Percentiles rank a stretch among this genome's conserved stretches.
Conservation (phyloP, 2,888 invertebrate species). For the Lepidocyrtoides sp. region DNA sequence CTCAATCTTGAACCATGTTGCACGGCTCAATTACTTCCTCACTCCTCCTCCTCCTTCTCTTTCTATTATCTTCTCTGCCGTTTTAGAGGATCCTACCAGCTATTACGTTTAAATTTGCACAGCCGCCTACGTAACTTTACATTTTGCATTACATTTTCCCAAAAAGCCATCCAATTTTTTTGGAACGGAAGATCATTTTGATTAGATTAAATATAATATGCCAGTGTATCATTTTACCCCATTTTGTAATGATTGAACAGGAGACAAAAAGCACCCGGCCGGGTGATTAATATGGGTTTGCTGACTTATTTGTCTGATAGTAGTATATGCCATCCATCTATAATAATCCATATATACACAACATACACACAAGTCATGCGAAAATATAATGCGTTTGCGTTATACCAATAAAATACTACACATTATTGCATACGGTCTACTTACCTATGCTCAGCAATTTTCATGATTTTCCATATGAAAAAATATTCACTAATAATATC, state of each 20-base stretch:
- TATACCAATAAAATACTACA: conserved; percentile 1
- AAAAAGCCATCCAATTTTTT: too few relatives aligned
- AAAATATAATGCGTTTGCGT: not conserved
- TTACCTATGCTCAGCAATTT: not conserved
- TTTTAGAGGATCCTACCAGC: not conserved
- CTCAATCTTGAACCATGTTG: conserved; percentile 42
- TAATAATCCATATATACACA: not conserved
- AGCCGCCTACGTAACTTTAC: not conserved
- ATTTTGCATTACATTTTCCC: too few relatives aligned
- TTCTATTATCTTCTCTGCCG: not conserved
- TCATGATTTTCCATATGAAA: not conserved
- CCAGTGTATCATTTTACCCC: too few relatives aligned
- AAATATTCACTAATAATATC: not conserved
- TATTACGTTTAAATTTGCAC: not conserved
- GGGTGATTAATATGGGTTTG: conserved; percentile 43
- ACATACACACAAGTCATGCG: not conserved
- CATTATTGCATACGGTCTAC: not conserved
- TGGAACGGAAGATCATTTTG: too few relatives aligned
- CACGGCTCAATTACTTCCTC: conserved; percentile 10
- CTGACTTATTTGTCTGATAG: conserved; percentile 17
- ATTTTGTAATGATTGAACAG: not conserved
- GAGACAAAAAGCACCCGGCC: conserved; percentile 46
- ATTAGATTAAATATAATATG: too few relatives aligned
- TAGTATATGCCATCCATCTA: not conserved
- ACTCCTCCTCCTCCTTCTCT: not conserved